Evolutionary conservation across 1,140 invertebrate genomes (phyloP), one percentile per base, ranked within the genome.

Genomic region (Bombus turneri): DNA sequence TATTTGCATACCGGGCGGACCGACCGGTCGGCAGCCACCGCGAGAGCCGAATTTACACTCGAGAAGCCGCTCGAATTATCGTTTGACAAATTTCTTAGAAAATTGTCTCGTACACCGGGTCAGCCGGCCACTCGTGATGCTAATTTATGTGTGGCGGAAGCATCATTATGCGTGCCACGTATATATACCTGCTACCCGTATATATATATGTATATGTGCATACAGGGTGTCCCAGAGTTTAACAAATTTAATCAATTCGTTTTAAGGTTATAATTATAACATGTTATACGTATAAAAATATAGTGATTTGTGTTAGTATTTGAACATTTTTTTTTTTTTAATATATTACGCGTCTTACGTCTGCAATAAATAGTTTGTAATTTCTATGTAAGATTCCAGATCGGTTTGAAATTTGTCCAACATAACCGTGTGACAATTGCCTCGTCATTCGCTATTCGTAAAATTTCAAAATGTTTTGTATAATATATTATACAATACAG

Each of bases 81-180:
- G 69, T 76, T 69, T 41, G 79, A 86, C 72, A 57, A 86, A 86
- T 82, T 86, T 82, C 85, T 82, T 76, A 41, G 85, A 86, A 86
- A 82, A 86, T 82, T 69, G 64, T 74, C 71, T 82, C 84, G 76
- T 13, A 31, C 62, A 59, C 53, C 31, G 43, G 68, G 77, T 68
- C 79, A 68, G 10, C 47, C 64, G 53, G 34, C 57, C 22, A 43
- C 39, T 74, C 43, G 10, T 43, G 59, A 79, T 62, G 83, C 43
- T 81, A 85, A 85, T 81, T 85, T 85, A 81, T 75, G 79, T 31
- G 41, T n/a, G 31, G 62, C 85, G 85, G 68, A 86, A 66, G 81
- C 57, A 28, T 59, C 22, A 41, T 47, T 73, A 43, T 69, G 83
- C 76, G 68, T 25, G 62, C n/a, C 39, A 34, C 57, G 59, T 64